Percentiles rank a stretch among this genome's conserved stretches.
These are phyloP conservation scores for Chromis chromis DNA, from an alignment of 2,797 vertebrate species.

Conservation along the genomic window DNA sequence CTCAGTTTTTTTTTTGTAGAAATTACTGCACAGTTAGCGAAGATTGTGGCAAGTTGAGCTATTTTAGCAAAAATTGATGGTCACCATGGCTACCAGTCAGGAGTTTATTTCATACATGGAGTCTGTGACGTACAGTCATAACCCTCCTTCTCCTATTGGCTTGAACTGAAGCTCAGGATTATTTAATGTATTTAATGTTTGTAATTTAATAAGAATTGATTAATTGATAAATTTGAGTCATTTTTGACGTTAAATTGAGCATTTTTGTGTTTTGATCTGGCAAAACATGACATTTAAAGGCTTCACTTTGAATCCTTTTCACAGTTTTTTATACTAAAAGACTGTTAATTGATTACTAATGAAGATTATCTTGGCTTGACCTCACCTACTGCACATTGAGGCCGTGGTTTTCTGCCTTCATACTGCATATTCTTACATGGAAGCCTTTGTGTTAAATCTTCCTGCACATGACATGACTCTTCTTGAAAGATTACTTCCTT, in stretches of 20 bases:
- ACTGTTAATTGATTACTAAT: not conserved
- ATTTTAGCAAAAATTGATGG: constrained; percentile 17
- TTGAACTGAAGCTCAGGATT: no score
- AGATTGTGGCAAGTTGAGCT: constrained; percentile 10
- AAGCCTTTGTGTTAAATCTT: constrained; percentile 13
- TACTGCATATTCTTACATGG: not conserved
- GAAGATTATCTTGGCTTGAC: not conserved
- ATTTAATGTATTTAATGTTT: not conserved
- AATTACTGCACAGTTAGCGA: constrained; percentile 19
- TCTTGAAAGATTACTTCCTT: constrained; percentile 5
- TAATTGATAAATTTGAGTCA: not conserved
- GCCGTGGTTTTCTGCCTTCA: not conserved
- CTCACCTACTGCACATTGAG: not conserved
- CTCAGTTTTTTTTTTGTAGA: not conserved
- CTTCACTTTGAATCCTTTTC: not conserved
- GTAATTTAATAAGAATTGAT: not conserved
- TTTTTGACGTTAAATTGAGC: not conserved
- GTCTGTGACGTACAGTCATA: not conserved
- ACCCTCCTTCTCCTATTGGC: not conserved
- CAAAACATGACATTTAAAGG: not conserved
- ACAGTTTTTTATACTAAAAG: no score
- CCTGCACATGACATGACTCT: not conserved
- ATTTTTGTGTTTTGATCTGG: not conserved
- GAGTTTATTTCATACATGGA: not conserved
- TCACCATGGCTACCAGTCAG: constrained; percentile 33